These are phyloP conservation scores for Caenorhabditis inopinata DNA, from an alignment of 1,140 invertebrate species.

Conservation along the genomic window DNA sequence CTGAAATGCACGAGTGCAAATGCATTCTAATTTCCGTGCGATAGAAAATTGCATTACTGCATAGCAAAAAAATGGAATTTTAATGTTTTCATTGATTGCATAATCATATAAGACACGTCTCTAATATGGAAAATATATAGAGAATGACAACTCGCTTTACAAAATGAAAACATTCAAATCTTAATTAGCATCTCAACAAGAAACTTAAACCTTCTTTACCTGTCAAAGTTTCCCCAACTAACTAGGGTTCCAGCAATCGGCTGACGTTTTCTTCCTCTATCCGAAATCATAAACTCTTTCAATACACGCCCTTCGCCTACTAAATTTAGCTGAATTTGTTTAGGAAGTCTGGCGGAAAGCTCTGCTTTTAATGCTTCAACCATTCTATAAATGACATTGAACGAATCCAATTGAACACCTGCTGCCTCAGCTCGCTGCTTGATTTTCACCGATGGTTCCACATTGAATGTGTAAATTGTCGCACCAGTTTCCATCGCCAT, in stretches of 20 bases:
- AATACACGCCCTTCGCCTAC: slow-evolving; percentile 62
- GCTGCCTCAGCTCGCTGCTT: slow-evolving; percentile 49
- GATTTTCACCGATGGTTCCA: slow-evolving; percentile 44
- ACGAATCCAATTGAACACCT: slow-evolving; percentile 54
- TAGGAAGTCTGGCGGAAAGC: slow-evolving; percentile 39
- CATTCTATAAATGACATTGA: slow-evolving; percentile 62
- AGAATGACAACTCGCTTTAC: too few species aligned
- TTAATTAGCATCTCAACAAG: too few species aligned
- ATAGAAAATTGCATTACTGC: too few species aligned
- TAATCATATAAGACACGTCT: too few species aligned
- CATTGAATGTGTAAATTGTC: slow-evolving; percentile 61
- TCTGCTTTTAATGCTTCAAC: slow-evolving; percentile 56
- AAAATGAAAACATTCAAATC: too few species aligned
- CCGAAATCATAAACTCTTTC: slow-evolving; percentile 60
- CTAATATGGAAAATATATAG: too few species aligned
- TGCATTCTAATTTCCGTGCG: too few species aligned
- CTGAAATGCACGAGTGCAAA: too few species aligned
- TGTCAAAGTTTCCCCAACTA: slow-evolving; percentile 61
- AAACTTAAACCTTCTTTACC: too few species aligned
- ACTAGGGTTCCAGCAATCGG: slow-evolving; percentile 61
- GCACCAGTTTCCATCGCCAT: slow-evolving; percentile 78
- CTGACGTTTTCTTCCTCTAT: slow-evolving; percentile 56
- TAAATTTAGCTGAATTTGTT: slow-evolving; percentile 48
- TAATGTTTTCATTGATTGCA: too few species aligned
- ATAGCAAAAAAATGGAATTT: too few species aligned